phyloP scores from a whole-genome alignment of 2,797 vertebrate species.

The Malurus leucopterus region DNA sequence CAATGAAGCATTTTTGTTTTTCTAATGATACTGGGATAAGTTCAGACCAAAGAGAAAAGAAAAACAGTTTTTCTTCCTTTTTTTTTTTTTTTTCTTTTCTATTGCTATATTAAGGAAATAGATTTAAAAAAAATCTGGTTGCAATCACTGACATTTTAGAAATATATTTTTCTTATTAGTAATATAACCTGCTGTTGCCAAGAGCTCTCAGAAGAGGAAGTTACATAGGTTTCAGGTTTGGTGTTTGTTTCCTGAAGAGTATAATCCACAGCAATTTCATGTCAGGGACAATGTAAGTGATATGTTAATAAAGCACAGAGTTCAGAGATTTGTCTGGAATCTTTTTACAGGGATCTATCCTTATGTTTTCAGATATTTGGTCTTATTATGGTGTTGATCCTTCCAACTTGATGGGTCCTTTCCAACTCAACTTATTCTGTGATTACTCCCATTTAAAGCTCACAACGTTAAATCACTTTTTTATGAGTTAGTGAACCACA shows the following conservation, averaged over 20 bases:
- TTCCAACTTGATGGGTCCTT: not conserved
- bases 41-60: not conserved
- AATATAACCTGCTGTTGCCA: not conserved
- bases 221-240: not conserved
- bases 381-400: not conserved
- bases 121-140: not conserved
- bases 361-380: not conserved
- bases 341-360: not conserved
- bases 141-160: conserved; percentile 9
- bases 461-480: not conserved
- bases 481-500: not conserved
- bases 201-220: not conserved
- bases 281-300: not conserved
- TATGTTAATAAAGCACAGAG: not conserved
- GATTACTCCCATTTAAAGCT: not conserved
- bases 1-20: conserved; percentile 4
- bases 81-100: not conserved
- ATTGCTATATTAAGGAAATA: not conserved
- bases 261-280: not conserved
- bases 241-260: not conserved
- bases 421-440: not conserved
- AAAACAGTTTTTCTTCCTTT: not conserved
- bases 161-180: not conserved
- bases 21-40: not conserved
- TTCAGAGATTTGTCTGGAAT: not conserved